Evolutionary conservation across 2,888 invertebrate genomes (phyloP).

Genomic region (Deilephila porcellus): DNA sequence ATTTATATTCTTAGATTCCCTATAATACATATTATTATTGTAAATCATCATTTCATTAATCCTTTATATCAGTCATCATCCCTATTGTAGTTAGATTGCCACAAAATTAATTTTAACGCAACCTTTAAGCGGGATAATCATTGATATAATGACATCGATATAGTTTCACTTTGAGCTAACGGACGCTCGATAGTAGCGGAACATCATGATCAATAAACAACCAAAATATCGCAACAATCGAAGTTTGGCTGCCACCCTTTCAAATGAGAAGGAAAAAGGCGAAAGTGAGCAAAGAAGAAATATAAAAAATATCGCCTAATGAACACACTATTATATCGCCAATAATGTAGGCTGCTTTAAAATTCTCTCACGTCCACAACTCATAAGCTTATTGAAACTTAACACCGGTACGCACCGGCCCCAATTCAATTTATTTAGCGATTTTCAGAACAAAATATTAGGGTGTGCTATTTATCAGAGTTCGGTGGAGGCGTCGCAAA

Average conservation of each 20-base stretch:
- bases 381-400: conserved; percentile 58
- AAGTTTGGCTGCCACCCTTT: background rate
- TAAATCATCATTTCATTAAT: too few relatives aligned
- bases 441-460: conserved; percentile 75
- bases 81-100: too few relatives aligned
- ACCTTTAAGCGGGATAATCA: too few relatives aligned
- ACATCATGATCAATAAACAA: too few relatives aligned
- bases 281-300: background rate
- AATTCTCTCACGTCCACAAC: conserved; percentile 42
- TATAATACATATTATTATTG: too few relatives aligned
- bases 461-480: conserved; percentile 72
- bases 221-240: too few relatives aligned
- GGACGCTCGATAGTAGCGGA: too few relatives aligned
- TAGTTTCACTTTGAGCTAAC: too few relatives aligned
- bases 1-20: too few relatives aligned
- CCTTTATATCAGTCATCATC: too few relatives aligned
- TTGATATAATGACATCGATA: too few relatives aligned
- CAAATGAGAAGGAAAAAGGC: background rate
- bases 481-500: conserved; percentile 65
- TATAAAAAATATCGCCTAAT: conserved; percentile 1
- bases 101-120: too few relatives aligned
- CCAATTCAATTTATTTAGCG: conserved; percentile 76
- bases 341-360: conserved; percentile 33
- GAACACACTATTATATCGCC: conserved; percentile 32
- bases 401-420: conserved; percentile 52